Base-by-base conservation (phyloP, 2,888 invertebrate genomes). In the Xylota sylvarum region DNA sequence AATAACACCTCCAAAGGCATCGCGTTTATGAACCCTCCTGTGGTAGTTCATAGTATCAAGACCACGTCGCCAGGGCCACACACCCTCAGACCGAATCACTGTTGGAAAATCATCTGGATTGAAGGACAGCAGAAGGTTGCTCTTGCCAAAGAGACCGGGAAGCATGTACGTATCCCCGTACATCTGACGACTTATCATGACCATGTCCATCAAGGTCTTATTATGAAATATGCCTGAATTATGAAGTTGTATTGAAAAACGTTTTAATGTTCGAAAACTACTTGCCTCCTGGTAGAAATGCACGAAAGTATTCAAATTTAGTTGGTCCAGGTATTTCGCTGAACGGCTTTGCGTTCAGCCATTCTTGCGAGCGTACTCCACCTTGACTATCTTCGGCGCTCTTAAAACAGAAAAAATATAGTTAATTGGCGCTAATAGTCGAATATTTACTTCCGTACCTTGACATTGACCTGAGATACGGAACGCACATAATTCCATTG, bases 21-120 rank as follows among this genome's bases (percentile, higher is more conserved):
- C 88, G 6, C 67, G 58, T 40, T 88, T 95, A 7, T 84, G 67
- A 70, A 58, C 40, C 30, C 88, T 89, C n/a, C 93, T 89, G 88
- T 93, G 93, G 80, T 92, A 89, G n/a, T 87, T 88, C 43, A 93
- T 89, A 1, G 92, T 89, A 50, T 92, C 91, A n/a, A 93, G 88
- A 1, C 91, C 90, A n/a, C 91, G 87, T 69, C 89, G 77, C 4
- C 72, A 67, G 5, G 88, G 89, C 79, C 86, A 79, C 7, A 77
- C 5, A 4, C 89, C 88, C 77, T 89, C 89, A 0, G 88, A 88
- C 7, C 87, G 88, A 52, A 88, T 7, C 91, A 93, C 89, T 89
- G 91, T 90, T 85, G 93, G 92, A 56, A 93, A 92, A 88, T 94
- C 93, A 30, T 93, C 93, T 0, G 94, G 93, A 88, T 93, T 91